phyloP scores from a whole-genome alignment of 2,888 invertebrate species.

The Watsonalla cultraria region DNA sequence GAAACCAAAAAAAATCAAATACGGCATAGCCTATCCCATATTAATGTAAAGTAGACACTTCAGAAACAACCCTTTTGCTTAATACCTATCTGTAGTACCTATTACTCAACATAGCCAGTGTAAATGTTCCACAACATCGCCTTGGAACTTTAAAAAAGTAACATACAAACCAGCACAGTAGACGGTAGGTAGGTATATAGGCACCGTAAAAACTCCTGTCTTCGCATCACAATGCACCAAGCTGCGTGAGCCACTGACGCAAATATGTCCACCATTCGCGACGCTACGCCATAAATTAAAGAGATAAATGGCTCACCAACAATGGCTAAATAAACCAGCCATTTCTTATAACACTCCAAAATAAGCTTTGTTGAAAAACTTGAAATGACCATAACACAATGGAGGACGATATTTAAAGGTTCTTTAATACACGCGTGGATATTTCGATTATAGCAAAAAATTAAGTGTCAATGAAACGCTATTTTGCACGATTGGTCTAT shows the following conservation, averaged over 20 bases:
- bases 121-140: background rate
- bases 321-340: constrained; percentile 71
- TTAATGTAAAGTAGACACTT: too few species aligned
- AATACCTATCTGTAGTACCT: too few species aligned
- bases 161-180: background rate
- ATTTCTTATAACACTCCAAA: constrained; percentile 66
- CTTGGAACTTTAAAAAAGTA: constrained; percentile 11
- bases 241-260: constrained; percentile 41
- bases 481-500: constrained; percentile 48
- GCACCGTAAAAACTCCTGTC: constrained; percentile 4
- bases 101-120: too few species aligned
- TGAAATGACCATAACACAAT: constrained; percentile 67
- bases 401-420: constrained; percentile 54
- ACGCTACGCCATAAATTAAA: constrained; percentile 71
- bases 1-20: too few species aligned
- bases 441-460: constrained; percentile 53
- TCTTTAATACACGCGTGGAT: constrained; percentile 46
- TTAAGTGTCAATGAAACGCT: constrained; percentile 32
- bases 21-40: too few species aligned
- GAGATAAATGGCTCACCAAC: constrained; percentile 74
- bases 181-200: too few species aligned
- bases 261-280: constrained; percentile 67
- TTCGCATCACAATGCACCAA: constrained; percentile 40
- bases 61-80: too few species aligned
- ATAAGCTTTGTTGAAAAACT: constrained; percentile 71